Evolutionary conservation across 2,113 vertebrate genomes (phyloP), one percentile per base, ranked within the genome.

Genomic region (Ovibos moschatus): DNA sequence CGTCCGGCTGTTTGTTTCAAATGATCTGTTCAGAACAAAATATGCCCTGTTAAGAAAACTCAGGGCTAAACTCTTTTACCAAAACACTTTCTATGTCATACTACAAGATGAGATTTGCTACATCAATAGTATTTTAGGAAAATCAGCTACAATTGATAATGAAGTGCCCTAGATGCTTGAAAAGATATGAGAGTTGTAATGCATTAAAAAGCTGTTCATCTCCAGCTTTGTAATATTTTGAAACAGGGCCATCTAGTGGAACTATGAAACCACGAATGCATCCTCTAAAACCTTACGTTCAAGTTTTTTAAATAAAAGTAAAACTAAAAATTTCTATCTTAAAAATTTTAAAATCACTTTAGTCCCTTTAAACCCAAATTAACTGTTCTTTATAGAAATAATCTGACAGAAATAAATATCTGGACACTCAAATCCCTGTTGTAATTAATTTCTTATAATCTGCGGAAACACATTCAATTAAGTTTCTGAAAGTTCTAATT

Each of bases 211-310:
- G 17, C 67, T 11, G 9, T 10, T 36, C 28, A 12, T 15, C 85
- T 89, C 76, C 45, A 40, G 21, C 82, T 89, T 90, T 94, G 67
- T 50, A 96, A 91, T 28, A 36, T 83, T 94, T 97, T 74, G 81
- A 97, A 96, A 97, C 53, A 89, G 94, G 62, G 96, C 96, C 97
- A 92, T 87, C 98, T 97, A 93, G 97, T 93, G 97, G 95, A 93
- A 7, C 53, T 76, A 47, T 58, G 64, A 91, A 82, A 23, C 47
- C 14, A 36, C 2, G 36, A 55, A 36, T 6, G 7, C 27, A 43
- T 28, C 15, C 47, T 95, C 14, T 71, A 25, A 85, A 16, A 58
- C 25, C 57, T 86, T 60, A 84, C 6, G 7, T 71, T 87, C 27
- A 27, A 74, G 30, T 57, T 21, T 81, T 81, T n/a, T 0, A 21